Evolutionary conservation across 2,797 vertebrate species (phyloP).

Genomic region (Furcifer pardalis): DNA sequence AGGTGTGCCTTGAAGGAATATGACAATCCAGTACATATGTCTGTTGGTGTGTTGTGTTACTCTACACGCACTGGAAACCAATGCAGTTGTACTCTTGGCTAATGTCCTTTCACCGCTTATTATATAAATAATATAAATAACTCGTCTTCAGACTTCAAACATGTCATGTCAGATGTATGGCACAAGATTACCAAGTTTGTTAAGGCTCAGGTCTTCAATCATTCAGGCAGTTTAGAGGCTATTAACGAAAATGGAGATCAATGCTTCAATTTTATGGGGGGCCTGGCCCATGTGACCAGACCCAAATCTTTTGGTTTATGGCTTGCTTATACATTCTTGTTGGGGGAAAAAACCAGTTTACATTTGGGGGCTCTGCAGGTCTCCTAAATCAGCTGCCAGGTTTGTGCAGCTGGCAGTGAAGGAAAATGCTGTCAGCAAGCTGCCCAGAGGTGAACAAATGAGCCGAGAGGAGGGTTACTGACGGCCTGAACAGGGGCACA

Average conservation of each 20-base stretch:
- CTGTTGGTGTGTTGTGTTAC: constrained; percentile 15
- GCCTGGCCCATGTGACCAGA: constrained; percentile 83
- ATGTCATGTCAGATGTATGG: constrained; percentile 83
- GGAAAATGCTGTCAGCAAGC: constrained; percentile 84
- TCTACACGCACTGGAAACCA: constrained; percentile 24
- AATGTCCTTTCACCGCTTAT: constrained; percentile 75
- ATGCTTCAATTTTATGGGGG: constrained; percentile 86
- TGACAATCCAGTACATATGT: background rate
- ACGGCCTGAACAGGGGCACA: constrained; percentile 51
- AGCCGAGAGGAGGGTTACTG: constrained; percentile 75
- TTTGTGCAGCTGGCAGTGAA: constrained; percentile 85
- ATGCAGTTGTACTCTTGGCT: constrained; percentile 62
- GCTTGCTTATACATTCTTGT: constrained; percentile 94
- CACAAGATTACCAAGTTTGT: constrained; percentile 80
- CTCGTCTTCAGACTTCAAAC: constrained; percentile 81
- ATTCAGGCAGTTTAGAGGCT: constrained; percentile 70
- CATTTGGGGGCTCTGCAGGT: constrained; percentile 84
- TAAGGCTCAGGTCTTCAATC: constrained; percentile 74
- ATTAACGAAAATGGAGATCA: constrained; percentile 79
- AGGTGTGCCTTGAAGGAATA: background rate
- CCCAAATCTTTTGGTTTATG: constrained; percentile 91
- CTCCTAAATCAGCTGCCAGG: constrained; percentile 93
- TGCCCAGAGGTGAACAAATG: constrained; percentile 76
- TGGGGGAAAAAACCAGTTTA: constrained; percentile 85
- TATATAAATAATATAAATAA: constrained; percentile 82